Percentiles rank a stretch among this genome's conserved stretches.
Evolutionary conservation across 2,113 vertebrate species (phyloP).

Genomic region (Lampris megalopsis): DNA sequence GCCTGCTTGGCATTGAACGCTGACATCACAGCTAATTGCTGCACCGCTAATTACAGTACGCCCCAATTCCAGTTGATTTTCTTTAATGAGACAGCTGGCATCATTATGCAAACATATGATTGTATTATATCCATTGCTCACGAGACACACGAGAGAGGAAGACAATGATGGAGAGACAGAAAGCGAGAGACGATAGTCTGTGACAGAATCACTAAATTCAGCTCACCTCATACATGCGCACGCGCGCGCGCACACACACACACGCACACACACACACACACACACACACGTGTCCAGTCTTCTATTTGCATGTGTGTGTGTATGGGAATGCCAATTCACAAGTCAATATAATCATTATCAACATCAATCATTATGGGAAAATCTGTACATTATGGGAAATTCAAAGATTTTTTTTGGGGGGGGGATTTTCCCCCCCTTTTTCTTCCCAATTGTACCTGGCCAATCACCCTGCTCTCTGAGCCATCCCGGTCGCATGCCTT

Average conservation of each 20-base stretch:
- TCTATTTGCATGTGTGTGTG: too few relatives aligned
- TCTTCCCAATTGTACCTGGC: too few relatives aligned
- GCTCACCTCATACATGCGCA: background rate
- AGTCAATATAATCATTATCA: too few relatives aligned
- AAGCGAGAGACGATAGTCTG: background rate
- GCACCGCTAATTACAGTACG: constrained; percentile 90
- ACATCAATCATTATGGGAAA: too few relatives aligned
- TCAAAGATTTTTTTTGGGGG: too few relatives aligned
- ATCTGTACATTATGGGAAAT: too few relatives aligned
- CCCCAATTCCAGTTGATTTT: constrained; percentile 93
- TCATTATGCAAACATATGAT: constrained; percentile 95
- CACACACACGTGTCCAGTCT: background rate
- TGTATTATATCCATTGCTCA: constrained; percentile 89
- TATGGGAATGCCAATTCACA: too few relatives aligned
- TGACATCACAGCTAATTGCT: constrained; percentile 83
- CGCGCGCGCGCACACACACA: constrained; percentile 2
- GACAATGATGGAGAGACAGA: background rate
- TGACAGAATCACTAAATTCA: too few relatives aligned
- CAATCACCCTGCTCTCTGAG: too few relatives aligned
- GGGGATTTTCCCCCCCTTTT: too few relatives aligned
- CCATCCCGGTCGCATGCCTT: too few relatives aligned
- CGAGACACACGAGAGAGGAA: constrained; percentile 27
- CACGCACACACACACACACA: constrained; percentile 1
- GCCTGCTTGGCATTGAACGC: too few relatives aligned
- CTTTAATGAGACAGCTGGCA: constrained; percentile 94